Base-by-base conservation (phyloP, 2,113 vertebrate species). In the Pluvianellus socialis region DNA sequence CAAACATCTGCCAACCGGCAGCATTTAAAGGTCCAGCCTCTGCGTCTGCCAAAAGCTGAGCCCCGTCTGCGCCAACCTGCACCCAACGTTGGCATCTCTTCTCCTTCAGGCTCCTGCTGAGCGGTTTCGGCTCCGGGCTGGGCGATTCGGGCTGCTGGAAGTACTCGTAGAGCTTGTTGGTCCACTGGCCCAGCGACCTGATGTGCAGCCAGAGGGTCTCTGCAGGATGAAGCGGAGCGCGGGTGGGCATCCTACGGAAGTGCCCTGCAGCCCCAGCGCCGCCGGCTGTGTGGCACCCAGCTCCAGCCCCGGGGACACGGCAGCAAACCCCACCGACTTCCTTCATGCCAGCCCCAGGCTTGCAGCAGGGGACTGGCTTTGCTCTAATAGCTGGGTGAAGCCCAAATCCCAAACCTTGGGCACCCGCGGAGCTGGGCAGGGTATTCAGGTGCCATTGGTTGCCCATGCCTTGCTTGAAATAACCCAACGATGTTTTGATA, bases 181-280 rank as follows among this genome's bases (percentile, higher is more conserved):
- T 99, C 99, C 99, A 99, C 79, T 99, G 99, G 52, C 99, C 99
- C 98, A 98, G 97, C 0, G 99, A 99, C 52, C 98, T 98, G 74
- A 99, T 94, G 65, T 99, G 99, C 21, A 99, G 98, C 99, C 99
- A 99, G 59, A 99, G 82, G 17, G 97, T 98, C 10, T 98, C 99
- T 99, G 97, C 2, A 16, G 74, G 82, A 76, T 3, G 58, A 28
- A 56, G 35, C 1, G 1, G 35, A 62, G 79, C 66, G 26, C 2
- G 19, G 10, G 13, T 38, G 32, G 20, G 58, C 44, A 32, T 7
- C 77, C 65, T 7, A 4, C 0, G 1, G 2, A 4, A 3, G 12
- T 3, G 14, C 24, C 45, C 38, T 4, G 30, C 23, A 18, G 33
- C 14, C 74, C 58, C 18, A 7, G 56, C 53, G 11, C 38, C 9